Conservation (phyloP, 2,797 vertebrate genomes). For the Anguilla marmorata region DNA sequence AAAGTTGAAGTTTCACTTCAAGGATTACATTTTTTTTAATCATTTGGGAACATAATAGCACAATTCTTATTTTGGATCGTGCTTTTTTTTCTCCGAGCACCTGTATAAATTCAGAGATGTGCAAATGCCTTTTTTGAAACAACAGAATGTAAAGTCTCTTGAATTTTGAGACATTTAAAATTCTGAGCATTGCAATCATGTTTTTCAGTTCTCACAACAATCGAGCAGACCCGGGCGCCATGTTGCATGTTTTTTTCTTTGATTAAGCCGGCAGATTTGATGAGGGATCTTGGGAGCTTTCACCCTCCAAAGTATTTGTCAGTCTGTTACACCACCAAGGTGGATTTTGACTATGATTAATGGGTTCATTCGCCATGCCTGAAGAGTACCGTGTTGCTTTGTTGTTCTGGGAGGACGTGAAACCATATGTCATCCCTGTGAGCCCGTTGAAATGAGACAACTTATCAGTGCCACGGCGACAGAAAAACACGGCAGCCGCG, state of each 20-base stretch:
- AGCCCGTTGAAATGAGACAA: neutral
- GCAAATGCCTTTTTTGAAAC: neutral
- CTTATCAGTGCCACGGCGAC: neutral
- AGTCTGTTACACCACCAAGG: neutral
- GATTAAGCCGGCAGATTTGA: constrained; percentile 16
- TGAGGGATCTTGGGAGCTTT: constrained; percentile 15
- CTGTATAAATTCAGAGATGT: neutral
- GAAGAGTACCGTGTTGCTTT: neutral
- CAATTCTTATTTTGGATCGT: neutral
- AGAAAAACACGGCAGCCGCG: neutral
- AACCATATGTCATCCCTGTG: neutral
- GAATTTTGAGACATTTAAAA: neutral
- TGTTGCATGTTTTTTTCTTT: neutral
- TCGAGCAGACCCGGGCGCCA: neutral
- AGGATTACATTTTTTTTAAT: neutral
- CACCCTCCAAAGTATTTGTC: constrained; percentile 19
- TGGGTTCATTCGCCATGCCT: neutral
- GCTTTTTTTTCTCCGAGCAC: neutral
- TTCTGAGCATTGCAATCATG: neutral
- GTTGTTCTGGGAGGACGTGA: constrained; percentile 1
- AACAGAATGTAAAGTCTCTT: neutral
- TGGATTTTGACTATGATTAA: constrained; percentile 13
- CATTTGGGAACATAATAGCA: neutral
- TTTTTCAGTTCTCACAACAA: constrained; percentile 6
- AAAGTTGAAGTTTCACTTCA: neutral